Evolutionary conservation across 1,140 invertebrate species (phyloP).

Genomic region (Himalopsyche phryganea): DNA sequence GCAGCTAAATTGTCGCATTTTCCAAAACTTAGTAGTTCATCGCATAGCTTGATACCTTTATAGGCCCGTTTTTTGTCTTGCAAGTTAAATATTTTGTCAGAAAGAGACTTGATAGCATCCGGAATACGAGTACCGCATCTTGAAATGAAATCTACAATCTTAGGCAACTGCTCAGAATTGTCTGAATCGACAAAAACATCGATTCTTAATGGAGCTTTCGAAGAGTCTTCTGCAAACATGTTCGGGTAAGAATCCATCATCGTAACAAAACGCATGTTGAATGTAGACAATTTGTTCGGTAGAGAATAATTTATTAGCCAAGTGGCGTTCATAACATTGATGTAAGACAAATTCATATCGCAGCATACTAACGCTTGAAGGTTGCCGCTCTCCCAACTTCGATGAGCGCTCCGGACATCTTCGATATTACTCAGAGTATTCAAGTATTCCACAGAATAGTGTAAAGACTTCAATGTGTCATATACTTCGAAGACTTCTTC

Average conservation of each 20-base stretch:
- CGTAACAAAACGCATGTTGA: conserved; percentile 44
- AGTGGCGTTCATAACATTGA: conserved; percentile 44
- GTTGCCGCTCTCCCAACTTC: neutral
- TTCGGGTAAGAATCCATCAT: conserved; percentile 46
- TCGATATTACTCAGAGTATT: neutral
- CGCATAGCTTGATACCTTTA: conserved; percentile 41
- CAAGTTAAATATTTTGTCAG: conserved; percentile 35
- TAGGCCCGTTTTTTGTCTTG: conserved; percentile 41
- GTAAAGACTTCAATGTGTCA: neutral
- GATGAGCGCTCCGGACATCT: neutral
- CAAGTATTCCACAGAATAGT: neutral
- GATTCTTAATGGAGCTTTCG: conserved; percentile 38
- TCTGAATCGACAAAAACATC: conserved; percentile 43
- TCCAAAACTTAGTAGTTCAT: conserved; percentile 40
- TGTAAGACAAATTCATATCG: conserved; percentile 43
- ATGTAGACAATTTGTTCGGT: conserved; percentile 41
- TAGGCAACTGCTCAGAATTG: conserved; percentile 44
- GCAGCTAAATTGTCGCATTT: conserved; percentile 14
- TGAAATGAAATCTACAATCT: conserved; percentile 45
- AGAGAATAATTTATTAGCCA: conserved; percentile 45
- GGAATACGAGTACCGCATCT: conserved; percentile 41
- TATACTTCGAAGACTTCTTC: conserved; percentile 37
- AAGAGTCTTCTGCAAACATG: conserved; percentile 38
- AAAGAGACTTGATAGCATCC: conserved; percentile 35
- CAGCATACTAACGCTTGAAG: conserved; percentile 42